Evolutionary conservation across 2,888 invertebrate genomes (phyloP).

Genomic region (Drosophila atripex): DNA sequence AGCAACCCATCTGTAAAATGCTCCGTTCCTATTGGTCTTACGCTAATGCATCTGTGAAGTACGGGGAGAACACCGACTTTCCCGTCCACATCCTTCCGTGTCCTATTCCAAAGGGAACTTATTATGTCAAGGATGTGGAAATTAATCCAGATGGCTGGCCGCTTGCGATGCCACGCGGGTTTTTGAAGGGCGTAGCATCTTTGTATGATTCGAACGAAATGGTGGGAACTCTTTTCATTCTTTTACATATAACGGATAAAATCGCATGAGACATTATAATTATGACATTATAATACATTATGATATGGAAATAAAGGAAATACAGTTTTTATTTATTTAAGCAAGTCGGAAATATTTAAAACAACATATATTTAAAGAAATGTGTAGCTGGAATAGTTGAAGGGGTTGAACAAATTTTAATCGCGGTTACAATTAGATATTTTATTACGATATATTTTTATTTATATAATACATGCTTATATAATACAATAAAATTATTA

Average conservation of each 20-base stretch:
- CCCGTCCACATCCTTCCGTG: conserved; percentile 5
- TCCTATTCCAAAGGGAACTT: conserved; percentile 12
- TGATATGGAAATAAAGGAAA: too few species aligned
- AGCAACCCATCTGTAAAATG: conserved; percentile 1
- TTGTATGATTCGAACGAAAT: not conserved
- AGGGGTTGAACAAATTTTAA: too few species aligned
- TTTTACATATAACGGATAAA: not conserved
- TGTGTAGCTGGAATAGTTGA: too few species aligned
- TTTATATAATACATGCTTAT: too few species aligned
- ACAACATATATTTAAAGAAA: too few species aligned
- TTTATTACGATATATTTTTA: too few species aligned
- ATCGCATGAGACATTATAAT: not conserved
- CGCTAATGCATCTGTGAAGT: not conserved
- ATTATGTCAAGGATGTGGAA: conserved; percentile 12
- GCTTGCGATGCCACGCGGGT: conserved; percentile 5
- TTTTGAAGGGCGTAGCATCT: not conserved
- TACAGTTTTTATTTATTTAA: too few species aligned
- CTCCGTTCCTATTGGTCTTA: conserved; percentile 2
- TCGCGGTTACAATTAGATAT: too few species aligned
- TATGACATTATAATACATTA: too few species aligned
- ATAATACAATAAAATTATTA: too few species aligned
- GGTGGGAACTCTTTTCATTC: not conserved
- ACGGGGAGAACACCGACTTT: conserved; percentile 14
- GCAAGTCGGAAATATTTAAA: too few species aligned
- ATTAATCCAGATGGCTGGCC: conserved; percentile 16